phyloP scores from a whole-genome alignment of 2,797 vertebrate genomes.

The Serranus cabrilla region DNA sequence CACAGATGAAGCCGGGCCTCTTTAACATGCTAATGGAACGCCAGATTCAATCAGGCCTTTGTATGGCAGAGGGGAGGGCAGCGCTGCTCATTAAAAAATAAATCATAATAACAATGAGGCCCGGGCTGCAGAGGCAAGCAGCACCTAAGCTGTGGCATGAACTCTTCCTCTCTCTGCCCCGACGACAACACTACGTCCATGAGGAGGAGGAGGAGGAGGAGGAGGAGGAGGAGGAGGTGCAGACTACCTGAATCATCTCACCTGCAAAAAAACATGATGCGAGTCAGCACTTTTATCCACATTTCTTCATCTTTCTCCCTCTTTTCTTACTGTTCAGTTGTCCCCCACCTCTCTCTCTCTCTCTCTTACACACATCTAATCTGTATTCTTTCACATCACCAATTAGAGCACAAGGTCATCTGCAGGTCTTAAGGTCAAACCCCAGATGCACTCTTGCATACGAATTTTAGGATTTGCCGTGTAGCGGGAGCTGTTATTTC shows the following conservation, averaged over 20 bases:
- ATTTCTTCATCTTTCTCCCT: conserved; percentile 17
- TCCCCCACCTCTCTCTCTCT: background rate
- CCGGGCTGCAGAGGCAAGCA: conserved; percentile 59
- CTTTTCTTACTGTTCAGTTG: conserved; percentile 14
- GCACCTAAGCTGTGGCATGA: conserved; percentile 54
- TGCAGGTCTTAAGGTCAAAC: conserved; percentile 46
- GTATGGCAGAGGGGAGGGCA: conserved; percentile 75
- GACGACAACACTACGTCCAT: too few species aligned
- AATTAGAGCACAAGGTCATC: conserved; percentile 41
- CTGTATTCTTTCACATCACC: conserved; percentile 10
- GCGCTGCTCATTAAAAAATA: conserved; percentile 82
- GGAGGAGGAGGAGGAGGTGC: background rate
- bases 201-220: conserved; percentile 1
- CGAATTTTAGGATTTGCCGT: background rate
- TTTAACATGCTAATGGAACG: conserved; percentile 87
- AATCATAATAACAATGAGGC: conserved; percentile 84
- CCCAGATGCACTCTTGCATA: conserved; percentile 18
- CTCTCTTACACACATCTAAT: conserved; percentile 12
- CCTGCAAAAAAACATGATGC: conserved; percentile 56
- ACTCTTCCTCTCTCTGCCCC: conserved; percentile 28
- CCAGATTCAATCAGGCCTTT: conserved; percentile 86
- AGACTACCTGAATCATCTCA: conserved; percentile 51
- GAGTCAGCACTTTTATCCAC: conserved; percentile 53
- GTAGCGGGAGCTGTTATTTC: background rate
- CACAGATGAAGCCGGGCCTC: conserved; percentile 84